A percentile compares a stretch with the other conserved stretches of the same genome.
Conservation (phyloP, 2,888 invertebrate species). For the Nymphalis polychloros region DNA sequence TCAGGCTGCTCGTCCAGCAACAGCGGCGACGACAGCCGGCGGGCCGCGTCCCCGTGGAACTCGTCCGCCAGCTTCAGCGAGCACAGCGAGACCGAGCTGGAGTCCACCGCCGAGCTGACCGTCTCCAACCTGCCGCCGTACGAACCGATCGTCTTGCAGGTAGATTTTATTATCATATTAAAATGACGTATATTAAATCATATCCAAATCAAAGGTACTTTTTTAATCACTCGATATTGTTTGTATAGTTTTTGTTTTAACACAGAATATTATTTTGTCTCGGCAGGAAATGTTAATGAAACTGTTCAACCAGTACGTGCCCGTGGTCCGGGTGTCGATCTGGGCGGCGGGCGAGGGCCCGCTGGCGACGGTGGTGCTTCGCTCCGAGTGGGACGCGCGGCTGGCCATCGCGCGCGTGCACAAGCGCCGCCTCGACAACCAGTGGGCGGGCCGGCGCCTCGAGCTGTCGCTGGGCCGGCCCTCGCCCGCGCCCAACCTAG, state of each 20-base stretch:
- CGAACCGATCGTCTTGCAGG: constrained; percentile 65
- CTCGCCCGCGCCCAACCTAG: constrained; percentile 83
- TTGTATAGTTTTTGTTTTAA: background rate
- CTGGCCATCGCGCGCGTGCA: constrained; percentile 91
- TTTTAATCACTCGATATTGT: background rate
- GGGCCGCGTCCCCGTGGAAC: constrained; percentile 75
- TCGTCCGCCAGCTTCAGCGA: constrained; percentile 71
- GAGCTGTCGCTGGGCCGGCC: constrained; percentile 86
- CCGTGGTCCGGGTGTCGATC: constrained; percentile 63
- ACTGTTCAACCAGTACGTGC: constrained; percentile 68
- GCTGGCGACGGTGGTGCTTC: constrained; percentile 86
- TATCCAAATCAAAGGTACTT: background rate
- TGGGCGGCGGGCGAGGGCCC: constrained; percentile 76
- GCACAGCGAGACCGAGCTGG: constrained; percentile 65
- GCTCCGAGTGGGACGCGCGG: constrained; percentile 86
- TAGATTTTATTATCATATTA: constrained; percentile 28
- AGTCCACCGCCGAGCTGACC: constrained; percentile 64
- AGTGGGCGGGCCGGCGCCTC: constrained; percentile 87
- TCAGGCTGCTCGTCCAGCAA: constrained; percentile 73
- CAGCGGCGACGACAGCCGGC: constrained; percentile 65
- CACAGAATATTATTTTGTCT: background rate
- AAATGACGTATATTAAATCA: too few species aligned
- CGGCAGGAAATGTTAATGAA: constrained; percentile 68
- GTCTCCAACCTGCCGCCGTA: constrained; percentile 70
- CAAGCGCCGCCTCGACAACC: constrained; percentile 86